Evolutionary conservation across 2,797 vertebrate species (phyloP).

Genomic region (Scarus forsteni): DNA sequence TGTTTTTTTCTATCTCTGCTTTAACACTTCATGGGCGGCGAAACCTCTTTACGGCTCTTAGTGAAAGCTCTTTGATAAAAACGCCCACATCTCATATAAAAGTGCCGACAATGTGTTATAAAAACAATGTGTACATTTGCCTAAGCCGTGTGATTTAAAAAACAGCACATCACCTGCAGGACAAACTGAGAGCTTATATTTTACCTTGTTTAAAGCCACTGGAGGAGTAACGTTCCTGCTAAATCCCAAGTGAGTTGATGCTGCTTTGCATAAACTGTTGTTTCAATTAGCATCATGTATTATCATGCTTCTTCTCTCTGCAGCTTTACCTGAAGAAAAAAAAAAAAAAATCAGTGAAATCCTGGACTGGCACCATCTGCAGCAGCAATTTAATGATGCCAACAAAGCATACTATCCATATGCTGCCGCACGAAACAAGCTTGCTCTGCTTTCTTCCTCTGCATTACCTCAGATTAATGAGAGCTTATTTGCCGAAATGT

Average conservation of each 20-base stretch:
- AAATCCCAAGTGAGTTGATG: neutral
- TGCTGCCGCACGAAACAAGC: slow-evolving; percentile 22
- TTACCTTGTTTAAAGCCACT: too few species aligned
- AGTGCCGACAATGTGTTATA: too few species aligned
- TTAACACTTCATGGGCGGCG: too few species aligned
- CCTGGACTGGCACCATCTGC: slow-evolving; percentile 26
- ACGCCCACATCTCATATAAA: too few species aligned
- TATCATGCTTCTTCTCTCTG: neutral
- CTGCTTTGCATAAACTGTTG: neutral
- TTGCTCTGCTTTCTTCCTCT: neutral
- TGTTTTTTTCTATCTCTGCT: too few species aligned
- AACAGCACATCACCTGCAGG: too few species aligned
- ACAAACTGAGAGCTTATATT: too few species aligned
- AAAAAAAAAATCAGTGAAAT: neutral
- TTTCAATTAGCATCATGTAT: neutral
- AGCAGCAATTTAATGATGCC: slow-evolving; percentile 29
- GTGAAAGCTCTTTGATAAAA: too few species aligned
- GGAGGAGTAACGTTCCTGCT: neutral
- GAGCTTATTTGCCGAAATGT: neutral
- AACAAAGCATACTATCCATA: slow-evolving; percentile 30
- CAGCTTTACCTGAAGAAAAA: neutral
- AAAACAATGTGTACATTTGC: too few species aligned
- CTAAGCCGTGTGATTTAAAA: too few species aligned
- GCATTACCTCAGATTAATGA: neutral
- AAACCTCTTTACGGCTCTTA: too few species aligned